Conservation (phyloP, 2,113 vertebrate genomes). For the Otus sunia region DNA sequence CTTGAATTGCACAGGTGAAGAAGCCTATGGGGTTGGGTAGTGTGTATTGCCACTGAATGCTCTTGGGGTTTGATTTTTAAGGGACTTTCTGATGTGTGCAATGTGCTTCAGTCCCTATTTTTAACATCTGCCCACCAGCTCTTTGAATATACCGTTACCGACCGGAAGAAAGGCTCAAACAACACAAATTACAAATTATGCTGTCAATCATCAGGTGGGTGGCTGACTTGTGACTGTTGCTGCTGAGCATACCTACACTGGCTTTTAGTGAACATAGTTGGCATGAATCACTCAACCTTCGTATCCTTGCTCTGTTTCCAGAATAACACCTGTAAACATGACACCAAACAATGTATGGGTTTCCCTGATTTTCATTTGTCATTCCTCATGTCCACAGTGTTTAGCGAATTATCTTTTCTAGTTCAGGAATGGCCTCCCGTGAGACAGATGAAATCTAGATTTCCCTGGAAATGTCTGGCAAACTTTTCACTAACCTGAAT, state of each 20-base stretch:
- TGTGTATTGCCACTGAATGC: accelerated
- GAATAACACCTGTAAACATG: background rate
- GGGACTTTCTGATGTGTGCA: background rate
- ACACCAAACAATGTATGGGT: background rate
- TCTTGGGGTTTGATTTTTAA: background rate
- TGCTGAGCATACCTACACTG: background rate
- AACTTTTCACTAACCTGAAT: background rate
- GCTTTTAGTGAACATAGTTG: background rate
- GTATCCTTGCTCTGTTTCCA: background rate
- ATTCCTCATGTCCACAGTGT: background rate
- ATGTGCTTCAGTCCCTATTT: background rate
- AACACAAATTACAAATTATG: background rate
- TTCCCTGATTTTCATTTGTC: background rate
- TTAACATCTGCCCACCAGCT: background rate
- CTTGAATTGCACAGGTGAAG: background rate
- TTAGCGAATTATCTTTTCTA: background rate
- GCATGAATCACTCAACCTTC: background rate
- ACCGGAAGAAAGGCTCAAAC: background rate
- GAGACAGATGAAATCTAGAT: background rate
- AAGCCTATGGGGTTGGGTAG: background rate
- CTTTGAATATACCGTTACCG: background rate
- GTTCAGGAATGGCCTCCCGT: background rate
- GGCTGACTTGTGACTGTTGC: background rate
- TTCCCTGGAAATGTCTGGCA: background rate
- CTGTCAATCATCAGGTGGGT: background rate